Conservation (phyloP, 1,140 invertebrate genomes). For the Probaryconus sp. region DNA sequence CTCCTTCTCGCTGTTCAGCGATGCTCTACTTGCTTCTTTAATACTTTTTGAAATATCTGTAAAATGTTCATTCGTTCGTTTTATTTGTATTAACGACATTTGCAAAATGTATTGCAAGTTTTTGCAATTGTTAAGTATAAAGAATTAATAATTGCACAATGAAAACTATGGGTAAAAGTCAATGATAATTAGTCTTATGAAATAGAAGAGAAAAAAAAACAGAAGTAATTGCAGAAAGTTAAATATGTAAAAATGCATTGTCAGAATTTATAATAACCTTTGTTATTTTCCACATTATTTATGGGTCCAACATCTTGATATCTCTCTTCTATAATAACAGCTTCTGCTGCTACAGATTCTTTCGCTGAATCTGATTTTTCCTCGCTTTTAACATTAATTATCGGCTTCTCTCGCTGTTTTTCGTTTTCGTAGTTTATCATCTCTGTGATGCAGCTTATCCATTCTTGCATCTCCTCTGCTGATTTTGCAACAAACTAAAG, state of each 20-base stretch:
- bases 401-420: conserved; percentile 8
- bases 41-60: no score
- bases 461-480: conserved; percentile 71
- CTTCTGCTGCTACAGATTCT: conserved; percentile 17
- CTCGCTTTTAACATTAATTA: conserved; percentile 7
- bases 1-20: background rate
- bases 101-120: no score
- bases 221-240: no score
- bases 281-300: no score
- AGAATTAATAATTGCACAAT: no score
- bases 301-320: conserved; percentile 43
- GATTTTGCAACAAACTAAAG: conserved; percentile 67
- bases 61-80: background rate
- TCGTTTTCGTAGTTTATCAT: conserved; percentile 41
- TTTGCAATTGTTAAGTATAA: no score
- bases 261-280: no score
- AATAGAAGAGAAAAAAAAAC: no score
- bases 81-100: background rate
- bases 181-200: no score
- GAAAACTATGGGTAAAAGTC: no score
- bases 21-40: conserved; percentile 7
- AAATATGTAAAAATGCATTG: no score
- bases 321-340: conserved; percentile 16
- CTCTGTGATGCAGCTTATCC: conserved; percentile 64
- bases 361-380: conserved; percentile 5